These are phyloP conservation scores for Chirona hameri DNA, from an alignment of 2,888 invertebrate species.

Conservation along the genomic window DNA sequence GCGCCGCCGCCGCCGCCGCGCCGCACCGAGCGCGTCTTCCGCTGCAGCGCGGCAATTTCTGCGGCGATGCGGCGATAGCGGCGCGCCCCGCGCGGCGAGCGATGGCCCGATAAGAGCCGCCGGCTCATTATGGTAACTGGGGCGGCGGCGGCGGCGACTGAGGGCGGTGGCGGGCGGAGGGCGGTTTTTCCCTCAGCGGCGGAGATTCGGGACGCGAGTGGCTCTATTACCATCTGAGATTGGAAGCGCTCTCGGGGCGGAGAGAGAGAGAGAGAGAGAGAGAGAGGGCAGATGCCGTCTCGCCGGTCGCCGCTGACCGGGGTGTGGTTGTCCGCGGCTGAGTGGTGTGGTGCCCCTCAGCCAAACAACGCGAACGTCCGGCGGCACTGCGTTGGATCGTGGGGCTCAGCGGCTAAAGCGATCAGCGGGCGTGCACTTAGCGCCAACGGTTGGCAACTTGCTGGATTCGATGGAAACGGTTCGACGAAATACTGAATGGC, in stretches of 20 bases:
- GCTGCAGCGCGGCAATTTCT: slow-evolving; percentile 6
- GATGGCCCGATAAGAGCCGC: background rate
- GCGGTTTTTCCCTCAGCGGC: background rate
- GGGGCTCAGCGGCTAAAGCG: no score
- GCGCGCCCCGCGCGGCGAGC: background rate
- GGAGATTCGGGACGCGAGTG: background rate
- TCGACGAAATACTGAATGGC: no score
- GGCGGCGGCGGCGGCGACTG: background rate
- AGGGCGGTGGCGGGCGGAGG: background rate
- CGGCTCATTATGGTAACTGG: slow-evolving; percentile 8
- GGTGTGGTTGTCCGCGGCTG: no score
- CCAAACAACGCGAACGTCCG: no score
- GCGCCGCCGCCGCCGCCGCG: background rate
- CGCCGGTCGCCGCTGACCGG: no score
- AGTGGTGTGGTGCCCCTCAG: no score
- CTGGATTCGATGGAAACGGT: no score
- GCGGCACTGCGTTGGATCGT: no score
- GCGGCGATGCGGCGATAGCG: slow-evolving; percentile 9
- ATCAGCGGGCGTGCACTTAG: no score
- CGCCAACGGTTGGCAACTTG: no score
- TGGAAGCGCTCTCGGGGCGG: background rate
- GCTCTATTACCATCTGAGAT: slow-evolving; percentile 6
- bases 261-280: no score
- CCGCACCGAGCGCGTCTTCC: background rate
- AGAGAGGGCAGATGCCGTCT: no score